phyloP scores from a whole-genome alignment of 2,888 invertebrate genomes.

The Pammene fasciana region DNA sequence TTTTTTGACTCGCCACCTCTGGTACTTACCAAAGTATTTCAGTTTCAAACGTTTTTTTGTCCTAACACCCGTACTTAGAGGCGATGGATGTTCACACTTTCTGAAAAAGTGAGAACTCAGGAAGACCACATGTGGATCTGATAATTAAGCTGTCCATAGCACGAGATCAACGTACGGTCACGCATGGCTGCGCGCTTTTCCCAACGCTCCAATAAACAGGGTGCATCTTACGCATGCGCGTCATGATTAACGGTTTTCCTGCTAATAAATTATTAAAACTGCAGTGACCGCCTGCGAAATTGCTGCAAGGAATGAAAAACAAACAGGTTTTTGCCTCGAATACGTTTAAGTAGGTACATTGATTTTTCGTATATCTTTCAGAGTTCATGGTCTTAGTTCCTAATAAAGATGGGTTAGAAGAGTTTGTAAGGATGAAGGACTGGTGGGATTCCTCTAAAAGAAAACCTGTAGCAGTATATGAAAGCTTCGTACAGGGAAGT shows the following conservation, averaged over 20 bases:
- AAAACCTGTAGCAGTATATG: too few relatives aligned
- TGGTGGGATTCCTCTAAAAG: too few relatives aligned
- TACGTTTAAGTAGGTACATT: background rate
- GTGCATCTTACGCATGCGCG: constrained; percentile 54
- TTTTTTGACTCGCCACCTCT: too few relatives aligned
- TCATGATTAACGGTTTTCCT: constrained; percentile 39
- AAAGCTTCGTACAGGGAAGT: too few relatives aligned
- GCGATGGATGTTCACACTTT: constrained; percentile 17
- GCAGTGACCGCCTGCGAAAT: background rate
- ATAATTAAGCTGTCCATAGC: constrained; percentile 12
- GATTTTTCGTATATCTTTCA: too few relatives aligned
- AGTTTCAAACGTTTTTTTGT: too few relatives aligned
- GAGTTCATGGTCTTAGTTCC: too few relatives aligned
- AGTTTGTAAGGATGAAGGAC: too few relatives aligned
- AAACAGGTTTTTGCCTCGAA: background rate
- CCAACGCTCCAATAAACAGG: constrained; percentile 68
- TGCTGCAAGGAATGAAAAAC: background rate
- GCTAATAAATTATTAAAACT: constrained; percentile 15
- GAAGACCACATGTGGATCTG: constrained; percentile 2
- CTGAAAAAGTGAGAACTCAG: background rate
- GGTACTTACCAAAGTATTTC: too few relatives aligned
- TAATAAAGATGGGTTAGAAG: too few relatives aligned
- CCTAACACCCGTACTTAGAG: background rate
- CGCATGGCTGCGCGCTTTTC: constrained; percentile 75
- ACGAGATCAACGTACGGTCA: constrained; percentile 62